Evolutionary conservation across 2,888 invertebrate genomes (phyloP).

Genomic region (Tiliacea aurago): DNA sequence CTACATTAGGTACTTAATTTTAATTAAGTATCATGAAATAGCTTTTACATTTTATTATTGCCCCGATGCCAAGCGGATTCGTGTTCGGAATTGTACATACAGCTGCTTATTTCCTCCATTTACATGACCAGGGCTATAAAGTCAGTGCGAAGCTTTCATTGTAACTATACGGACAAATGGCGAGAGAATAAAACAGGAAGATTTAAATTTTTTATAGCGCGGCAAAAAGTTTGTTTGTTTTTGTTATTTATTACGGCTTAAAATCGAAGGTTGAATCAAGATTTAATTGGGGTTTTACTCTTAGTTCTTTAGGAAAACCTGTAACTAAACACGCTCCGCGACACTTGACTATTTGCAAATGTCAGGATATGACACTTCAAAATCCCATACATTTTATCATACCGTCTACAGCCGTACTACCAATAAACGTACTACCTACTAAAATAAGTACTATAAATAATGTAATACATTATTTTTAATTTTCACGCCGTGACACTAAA

Average conservation of each 20-base stretch:
- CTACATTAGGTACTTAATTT: constrained; percentile 32
- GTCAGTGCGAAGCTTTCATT: constrained; percentile 59
- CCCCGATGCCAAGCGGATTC: constrained; percentile 32
- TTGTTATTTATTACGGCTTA: constrained; percentile 30
- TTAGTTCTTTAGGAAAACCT: background rate
- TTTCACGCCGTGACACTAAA: too few relatives aligned
- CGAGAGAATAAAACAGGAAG: constrained; percentile 38
- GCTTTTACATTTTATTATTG: constrained; percentile 58
- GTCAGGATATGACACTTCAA: too few relatives aligned
- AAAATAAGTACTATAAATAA: too few relatives aligned
- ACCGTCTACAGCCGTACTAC: too few relatives aligned
- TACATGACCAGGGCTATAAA: constrained; percentile 57
- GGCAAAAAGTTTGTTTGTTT: constrained; percentile 44
- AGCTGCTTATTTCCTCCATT: constrained; percentile 50
- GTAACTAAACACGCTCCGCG: background rate
- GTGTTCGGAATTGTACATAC: constrained; percentile 47
- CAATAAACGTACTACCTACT: too few relatives aligned
- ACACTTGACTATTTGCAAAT: too few relatives aligned
- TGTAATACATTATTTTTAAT: too few relatives aligned
- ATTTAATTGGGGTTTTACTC: constrained; percentile 18
- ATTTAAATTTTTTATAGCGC: constrained; percentile 45
- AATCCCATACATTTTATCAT: too few relatives aligned
- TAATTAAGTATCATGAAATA: constrained; percentile 46
- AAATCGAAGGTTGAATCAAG: constrained; percentile 50
- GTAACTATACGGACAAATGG: constrained; percentile 49